phyloP scores from a whole-genome alignment of 1,140 invertebrate genomes.

The Eriosoma lanigerum region DNA sequence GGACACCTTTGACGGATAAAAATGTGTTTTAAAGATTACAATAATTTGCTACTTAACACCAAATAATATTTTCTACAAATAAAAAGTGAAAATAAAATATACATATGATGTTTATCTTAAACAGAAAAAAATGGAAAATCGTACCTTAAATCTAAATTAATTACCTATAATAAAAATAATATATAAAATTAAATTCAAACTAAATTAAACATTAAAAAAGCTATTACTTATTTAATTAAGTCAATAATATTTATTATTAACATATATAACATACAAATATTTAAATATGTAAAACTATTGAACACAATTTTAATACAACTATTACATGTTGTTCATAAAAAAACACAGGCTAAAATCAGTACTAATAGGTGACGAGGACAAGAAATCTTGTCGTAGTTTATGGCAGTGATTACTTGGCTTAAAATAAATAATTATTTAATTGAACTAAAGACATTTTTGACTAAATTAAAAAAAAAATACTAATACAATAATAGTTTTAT shows the following conservation, averaged over 20 bases:
- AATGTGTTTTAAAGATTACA: conserved; percentile 8
- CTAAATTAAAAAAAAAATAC: conserved; percentile 35
- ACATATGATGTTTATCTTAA: not conserved
- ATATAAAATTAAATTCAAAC: conserved; percentile 28
- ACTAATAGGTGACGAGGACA: conserved; percentile 19
- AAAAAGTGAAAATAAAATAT: conserved; percentile 19
- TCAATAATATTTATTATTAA: conserved; percentile 22
- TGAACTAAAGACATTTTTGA: conserved; percentile 45
- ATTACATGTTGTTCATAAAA: conserved; percentile 20
- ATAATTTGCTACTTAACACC: conserved; percentile 49
- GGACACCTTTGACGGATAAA: not conserved
- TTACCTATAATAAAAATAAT: conserved; percentile 5
- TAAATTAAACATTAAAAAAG: conserved; percentile 32
- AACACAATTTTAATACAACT: conserved; percentile 44
- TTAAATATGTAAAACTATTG: conserved; percentile 45
- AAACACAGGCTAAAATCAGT: conserved; percentile 40
- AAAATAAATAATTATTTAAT: conserved; percentile 41
- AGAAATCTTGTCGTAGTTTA: conserved; percentile 20
- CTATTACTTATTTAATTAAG: conserved; percentile 26
- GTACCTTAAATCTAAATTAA: conserved; percentile 24
- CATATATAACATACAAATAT: conserved; percentile 18
- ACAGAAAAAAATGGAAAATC: not conserved
- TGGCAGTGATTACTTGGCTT: conserved; percentile 45
- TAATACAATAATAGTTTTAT: conserved; percentile 35
- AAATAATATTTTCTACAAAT: conserved; percentile 29